A percentile compares a stretch with the other conserved stretches of the same genome.
These are phyloP conservation scores for Helicoverpa zea DNA, from an alignment of 1,140 invertebrate species.

Conservation along the genomic window DNA sequence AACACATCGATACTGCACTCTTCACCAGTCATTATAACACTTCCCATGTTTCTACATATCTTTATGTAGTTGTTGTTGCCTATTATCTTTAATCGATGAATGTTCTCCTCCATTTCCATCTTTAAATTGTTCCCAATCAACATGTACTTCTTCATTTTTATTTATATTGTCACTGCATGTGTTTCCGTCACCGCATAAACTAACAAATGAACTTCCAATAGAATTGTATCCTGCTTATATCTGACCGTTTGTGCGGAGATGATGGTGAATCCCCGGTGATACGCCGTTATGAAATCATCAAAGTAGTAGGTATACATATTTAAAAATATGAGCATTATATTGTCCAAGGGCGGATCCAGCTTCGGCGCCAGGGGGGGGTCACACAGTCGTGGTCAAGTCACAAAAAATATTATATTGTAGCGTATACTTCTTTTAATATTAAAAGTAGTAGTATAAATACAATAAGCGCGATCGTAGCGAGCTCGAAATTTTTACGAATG, in stretches of 20 bases:
- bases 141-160: slow-evolving; percentile 55
- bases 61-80: slow-evolving; percentile 55
- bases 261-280: slow-evolving; percentile 36
- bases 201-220: slow-evolving; percentile 27
- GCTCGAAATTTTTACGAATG: no score
- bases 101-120: slow-evolving; percentile 54
- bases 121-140: slow-evolving; percentile 54
- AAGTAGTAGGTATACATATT: neutral
- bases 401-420: no score
- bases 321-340: neutral
- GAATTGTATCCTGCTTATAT: slow-evolving; percentile 23
- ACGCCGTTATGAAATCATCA: slow-evolving; percentile 18
- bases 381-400: no score
- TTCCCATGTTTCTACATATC: slow-evolving; percentile 51
- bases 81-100: slow-evolving; percentile 51
- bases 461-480: no score
- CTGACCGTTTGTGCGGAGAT: neutral
- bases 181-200: slow-evolving; percentile 20
- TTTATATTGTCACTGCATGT: neutral
- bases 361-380: no score
- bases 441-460: no score
- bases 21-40: slow-evolving; percentile 49
- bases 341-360: no score
- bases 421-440: no score
- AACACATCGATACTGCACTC: slow-evolving; percentile 53